Evolutionary conservation across 1,140 invertebrate species (phyloP).

Genomic region (Philaenus spumarius): DNA sequence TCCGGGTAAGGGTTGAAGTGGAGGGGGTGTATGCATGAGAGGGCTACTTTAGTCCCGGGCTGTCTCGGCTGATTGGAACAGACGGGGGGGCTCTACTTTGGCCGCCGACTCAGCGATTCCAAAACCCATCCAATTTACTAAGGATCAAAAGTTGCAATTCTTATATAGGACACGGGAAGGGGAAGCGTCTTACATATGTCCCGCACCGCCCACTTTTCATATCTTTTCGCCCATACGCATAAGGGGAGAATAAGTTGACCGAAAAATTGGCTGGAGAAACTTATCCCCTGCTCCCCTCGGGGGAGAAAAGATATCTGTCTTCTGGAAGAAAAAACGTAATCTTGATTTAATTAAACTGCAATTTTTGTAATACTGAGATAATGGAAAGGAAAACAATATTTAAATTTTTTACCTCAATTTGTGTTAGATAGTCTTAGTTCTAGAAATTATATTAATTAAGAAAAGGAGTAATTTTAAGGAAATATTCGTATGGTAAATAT

Average conservation of each 20-base stretch:
- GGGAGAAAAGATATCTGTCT: neutral
- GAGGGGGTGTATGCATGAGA: neutral
- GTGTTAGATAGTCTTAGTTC: no score
- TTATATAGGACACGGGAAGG: neutral
- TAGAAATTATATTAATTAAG: no score
- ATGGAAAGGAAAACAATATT: no score
- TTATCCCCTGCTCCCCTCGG: neutral
- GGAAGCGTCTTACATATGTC: neutral
- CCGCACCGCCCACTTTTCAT: neutral
- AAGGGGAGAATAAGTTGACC: conserved; percentile 17
- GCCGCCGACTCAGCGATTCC: conserved; percentile 12
- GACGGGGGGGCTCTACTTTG: neutral
- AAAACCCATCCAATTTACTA: conserved; percentile 20
- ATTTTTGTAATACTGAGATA: no score
- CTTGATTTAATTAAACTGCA: no score
- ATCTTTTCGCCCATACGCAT: conserved; percentile 1
- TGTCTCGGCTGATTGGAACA: neutral
- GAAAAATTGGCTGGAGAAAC: conserved; percentile 17
- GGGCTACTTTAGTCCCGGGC: conserved; percentile 4
- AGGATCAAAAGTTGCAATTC: conserved; percentile 18
- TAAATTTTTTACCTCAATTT: no score
- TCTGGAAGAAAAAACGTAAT: no score
- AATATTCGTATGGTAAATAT: no score
- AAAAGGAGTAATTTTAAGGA: no score
- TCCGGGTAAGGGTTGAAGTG: neutral